These are phyloP conservation scores for Anguilla anguilla DNA, from an alignment of 2,797 vertebrate genomes.

Conservation along the genomic window DNA sequence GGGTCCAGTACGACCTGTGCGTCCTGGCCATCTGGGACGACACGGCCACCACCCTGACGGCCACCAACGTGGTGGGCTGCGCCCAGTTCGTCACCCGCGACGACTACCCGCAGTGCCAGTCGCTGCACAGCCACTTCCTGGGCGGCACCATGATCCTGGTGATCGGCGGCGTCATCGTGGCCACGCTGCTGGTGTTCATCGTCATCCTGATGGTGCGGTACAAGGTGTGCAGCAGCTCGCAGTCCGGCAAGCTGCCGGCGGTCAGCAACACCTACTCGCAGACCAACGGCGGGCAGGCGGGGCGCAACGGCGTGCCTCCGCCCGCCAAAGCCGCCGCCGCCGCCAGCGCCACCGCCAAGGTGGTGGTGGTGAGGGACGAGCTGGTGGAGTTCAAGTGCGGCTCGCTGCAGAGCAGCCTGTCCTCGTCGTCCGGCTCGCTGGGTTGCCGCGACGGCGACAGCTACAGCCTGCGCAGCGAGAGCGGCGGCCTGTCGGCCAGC, in stretches of 20 bases:
- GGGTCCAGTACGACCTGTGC: slow-evolving; percentile 93
- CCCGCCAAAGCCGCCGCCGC: slow-evolving; percentile 69
- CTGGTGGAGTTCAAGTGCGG: slow-evolving; percentile 83
- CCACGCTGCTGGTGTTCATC: slow-evolving; percentile 92
- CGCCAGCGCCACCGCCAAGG: slow-evolving; percentile 68
- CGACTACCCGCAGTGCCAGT: slow-evolving; percentile 87
- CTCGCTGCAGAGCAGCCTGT: slow-evolving; percentile 83
- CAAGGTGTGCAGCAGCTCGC: slow-evolving; percentile 84
- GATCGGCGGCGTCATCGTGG: slow-evolving; percentile 94
- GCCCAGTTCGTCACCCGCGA: slow-evolving; percentile 92
- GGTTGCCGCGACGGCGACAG: slow-evolving; percentile 78
- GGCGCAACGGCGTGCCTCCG: slow-evolving; percentile 76
- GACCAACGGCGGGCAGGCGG: slow-evolving; percentile 83
- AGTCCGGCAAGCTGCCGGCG: slow-evolving; percentile 76
- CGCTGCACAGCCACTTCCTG: slow-evolving; percentile 84
- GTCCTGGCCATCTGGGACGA: slow-evolving; percentile 98
- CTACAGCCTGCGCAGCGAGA: slow-evolving; percentile 78
- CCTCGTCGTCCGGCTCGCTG: slow-evolving; percentile 88
- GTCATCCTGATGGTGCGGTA: slow-evolving; percentile 97
- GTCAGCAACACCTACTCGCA: slow-evolving; percentile 92
- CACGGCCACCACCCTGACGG: slow-evolving; percentile 91
- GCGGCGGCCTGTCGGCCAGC: slow-evolving; percentile 77
- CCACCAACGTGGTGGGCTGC: slow-evolving; percentile 95
- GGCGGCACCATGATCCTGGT: slow-evolving; percentile 94
- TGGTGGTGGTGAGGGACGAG: slow-evolving; percentile 86